Conservation (phyloP, 2,797 vertebrate species). For the Argya squamiceps region DNA sequence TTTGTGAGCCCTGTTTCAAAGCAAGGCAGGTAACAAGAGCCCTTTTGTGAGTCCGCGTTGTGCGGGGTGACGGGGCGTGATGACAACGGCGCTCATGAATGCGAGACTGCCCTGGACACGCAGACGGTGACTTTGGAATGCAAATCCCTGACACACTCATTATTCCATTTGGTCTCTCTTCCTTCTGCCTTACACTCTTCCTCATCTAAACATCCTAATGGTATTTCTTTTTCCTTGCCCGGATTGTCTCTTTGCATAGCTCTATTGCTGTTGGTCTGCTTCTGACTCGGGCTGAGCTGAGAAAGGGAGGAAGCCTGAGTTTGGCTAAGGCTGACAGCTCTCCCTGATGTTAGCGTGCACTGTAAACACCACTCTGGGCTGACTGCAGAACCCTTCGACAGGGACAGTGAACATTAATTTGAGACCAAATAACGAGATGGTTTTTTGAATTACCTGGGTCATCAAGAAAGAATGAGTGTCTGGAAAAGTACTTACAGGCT, state of each 20-base stretch:
- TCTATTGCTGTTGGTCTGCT: neutral
- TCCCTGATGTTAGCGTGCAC: accelerated
- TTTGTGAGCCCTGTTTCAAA: neutral
- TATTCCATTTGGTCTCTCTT: neutral
- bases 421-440: neutral
- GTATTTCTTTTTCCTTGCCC: neutral
- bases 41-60: neutral
- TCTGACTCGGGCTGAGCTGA: neutral
- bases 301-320: neutral
- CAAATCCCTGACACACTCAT: neutral
- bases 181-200: neutral
- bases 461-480: neutral
- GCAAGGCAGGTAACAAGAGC: neutral
- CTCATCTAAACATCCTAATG: neutral
- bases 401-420: neutral
- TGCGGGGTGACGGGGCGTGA: neutral
- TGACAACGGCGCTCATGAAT: neutral
- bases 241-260: neutral
- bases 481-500: neutral
- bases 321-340: neutral
- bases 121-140: neutral
- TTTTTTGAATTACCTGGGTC: neutral
- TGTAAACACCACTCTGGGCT: neutral
- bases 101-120: neutral
- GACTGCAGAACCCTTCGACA: neutral